Conservation (phyloP, 2,888 invertebrate genomes). For the Papilio demoleus region DNA sequence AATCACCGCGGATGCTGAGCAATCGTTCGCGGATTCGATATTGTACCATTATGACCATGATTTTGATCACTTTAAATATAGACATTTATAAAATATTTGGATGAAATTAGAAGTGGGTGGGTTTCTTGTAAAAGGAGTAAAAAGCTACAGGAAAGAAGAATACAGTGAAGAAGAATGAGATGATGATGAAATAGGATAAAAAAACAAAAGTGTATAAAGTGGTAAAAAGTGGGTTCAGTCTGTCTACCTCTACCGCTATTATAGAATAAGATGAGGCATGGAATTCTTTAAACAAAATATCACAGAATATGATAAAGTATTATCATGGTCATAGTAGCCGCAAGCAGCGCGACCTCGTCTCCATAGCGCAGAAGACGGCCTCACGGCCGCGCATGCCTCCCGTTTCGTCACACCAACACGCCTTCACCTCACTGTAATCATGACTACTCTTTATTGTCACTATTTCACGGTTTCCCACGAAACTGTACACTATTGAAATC, state of each 20-base stretch:
- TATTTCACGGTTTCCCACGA: slow-evolving; percentile 49
- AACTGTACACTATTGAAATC: neutral
- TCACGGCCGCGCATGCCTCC: slow-evolving; percentile 66
- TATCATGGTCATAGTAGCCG: slow-evolving; percentile 51
- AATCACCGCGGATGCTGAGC: slow-evolving; percentile 48
- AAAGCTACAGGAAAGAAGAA: too few relatives aligned
- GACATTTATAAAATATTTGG: too few relatives aligned
- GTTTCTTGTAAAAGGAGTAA: too few relatives aligned
- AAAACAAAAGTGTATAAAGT: too few relatives aligned
- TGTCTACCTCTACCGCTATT: too few relatives aligned
- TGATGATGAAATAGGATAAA: too few relatives aligned
- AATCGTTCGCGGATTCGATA: slow-evolving; percentile 67
- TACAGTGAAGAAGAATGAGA: too few relatives aligned
- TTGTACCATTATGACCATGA: slow-evolving; percentile 50
- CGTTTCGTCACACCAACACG: slow-evolving; percentile 72
- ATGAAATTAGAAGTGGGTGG: too few relatives aligned
- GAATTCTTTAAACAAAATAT: too few relatives aligned
- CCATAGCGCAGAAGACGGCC: slow-evolving; percentile 67
- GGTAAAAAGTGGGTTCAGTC: too few relatives aligned
- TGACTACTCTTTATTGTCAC: slow-evolving; percentile 43
- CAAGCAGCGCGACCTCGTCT: slow-evolving; percentile 64
- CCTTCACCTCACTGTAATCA: slow-evolving; percentile 43
- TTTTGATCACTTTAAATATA: neutral
- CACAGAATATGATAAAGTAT: too few relatives aligned
- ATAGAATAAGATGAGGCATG: too few relatives aligned